A percentile compares a stretch with the other conserved stretches of the same genome.
Evolutionary conservation across 2,113 vertebrate species (phyloP).

Genomic region (Pteropus alecto): DNA sequence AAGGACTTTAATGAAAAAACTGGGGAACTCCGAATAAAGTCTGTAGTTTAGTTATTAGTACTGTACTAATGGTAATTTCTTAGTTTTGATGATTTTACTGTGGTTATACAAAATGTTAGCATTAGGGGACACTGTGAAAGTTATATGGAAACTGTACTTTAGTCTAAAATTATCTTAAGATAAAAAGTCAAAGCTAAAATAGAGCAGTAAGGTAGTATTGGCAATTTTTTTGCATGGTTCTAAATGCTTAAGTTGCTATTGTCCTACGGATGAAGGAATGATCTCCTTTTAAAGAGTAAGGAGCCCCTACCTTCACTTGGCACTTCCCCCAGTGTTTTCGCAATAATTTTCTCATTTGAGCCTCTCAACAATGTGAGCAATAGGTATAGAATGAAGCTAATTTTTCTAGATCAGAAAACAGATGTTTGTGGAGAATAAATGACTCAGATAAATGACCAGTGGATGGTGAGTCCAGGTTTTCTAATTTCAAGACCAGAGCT

Average conservation of each 20-base stretch:
- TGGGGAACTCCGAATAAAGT: neutral
- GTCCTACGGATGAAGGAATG: neutral
- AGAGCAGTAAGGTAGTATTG: neutral
- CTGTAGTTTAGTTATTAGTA: neutral
- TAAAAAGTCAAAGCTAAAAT: neutral
- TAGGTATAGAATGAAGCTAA: neutral
- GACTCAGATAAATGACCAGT: neutral
- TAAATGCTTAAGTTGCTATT: neutral
- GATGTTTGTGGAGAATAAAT: neutral
- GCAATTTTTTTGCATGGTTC: neutral
- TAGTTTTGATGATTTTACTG: neutral
- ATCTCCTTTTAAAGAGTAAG: neutral
- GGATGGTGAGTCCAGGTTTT: neutral
- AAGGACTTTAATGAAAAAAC: neutral
- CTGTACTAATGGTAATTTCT: neutral
- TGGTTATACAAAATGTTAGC: neutral
- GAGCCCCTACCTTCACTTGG: neutral
- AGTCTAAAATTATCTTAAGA: neutral
- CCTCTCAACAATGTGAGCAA: neutral
- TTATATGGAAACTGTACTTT: neutral
- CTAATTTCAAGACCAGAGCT: neutral
- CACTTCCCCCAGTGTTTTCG: neutral
- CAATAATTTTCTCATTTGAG: neutral
- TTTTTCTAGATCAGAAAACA: neutral
- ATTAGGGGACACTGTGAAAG: rapidly evolving